Base-by-base conservation (phyloP, 2,888 invertebrate genomes). In the Agrypnus murinus region DNA sequence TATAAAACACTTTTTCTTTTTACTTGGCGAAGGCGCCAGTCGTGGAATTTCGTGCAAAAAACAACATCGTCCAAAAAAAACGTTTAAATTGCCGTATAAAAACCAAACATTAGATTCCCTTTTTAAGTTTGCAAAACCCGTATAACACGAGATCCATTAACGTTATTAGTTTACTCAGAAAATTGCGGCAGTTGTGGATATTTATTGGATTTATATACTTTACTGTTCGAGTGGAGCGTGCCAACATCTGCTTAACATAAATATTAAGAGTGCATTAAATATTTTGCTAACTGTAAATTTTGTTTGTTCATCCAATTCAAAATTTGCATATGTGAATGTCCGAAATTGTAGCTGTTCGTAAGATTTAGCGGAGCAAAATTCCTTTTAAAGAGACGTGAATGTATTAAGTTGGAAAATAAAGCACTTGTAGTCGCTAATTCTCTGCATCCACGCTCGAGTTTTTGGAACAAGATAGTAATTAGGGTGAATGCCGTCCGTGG, bases 271-370 rank as follows among this genome's bases (percentile, higher is more conserved):
- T 50, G 50, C 50, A 63, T 38, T 63, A 63, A 60, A 63, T 48
- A 50, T 36, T 63, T 34, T 63, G 60, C 43, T 60, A 63, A 63
- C 62, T 63, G 62, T 63, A 63, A 63, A 63, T 12, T n/a, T 31
- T 46, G 48, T 63, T 48, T 63, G 48, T 48, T 50, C 48, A 12
- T 36, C 34, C 48, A 38, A 46, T 46, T 58, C 31, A 46, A 34
- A 62, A 63, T 63, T 63, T 36, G 62, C 62, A 63, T 63, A 63
- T 63, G 62, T 63, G 62, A 63, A 63, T 38, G 62, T 32, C 62
- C 62, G 62, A 63, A 63, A 63, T 63, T 50, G 50, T 50, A 10
- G 60, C 15, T 60, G 60, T 10, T 60, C 36, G 31, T n/a, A 17
- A 60, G 60, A 60, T 46, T 58, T 45, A 45, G 34, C 60, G 45